Conservation (phyloP, 2,797 vertebrate genomes). For the Okamejei kenojei region DNA sequence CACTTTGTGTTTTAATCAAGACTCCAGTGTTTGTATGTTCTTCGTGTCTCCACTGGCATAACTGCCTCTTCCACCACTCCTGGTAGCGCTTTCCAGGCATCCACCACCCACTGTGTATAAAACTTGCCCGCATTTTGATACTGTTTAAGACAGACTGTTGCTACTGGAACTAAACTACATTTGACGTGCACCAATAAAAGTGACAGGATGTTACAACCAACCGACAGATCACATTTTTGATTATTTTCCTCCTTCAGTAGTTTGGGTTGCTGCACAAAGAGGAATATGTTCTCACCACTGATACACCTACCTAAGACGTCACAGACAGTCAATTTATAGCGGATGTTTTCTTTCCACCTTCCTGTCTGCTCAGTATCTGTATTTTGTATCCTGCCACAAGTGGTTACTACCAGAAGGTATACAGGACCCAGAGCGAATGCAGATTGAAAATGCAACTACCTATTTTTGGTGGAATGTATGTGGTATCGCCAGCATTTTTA, state of each 20-base stretch:
- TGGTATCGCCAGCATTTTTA: neutral
- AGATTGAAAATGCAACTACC: constrained; percentile 16
- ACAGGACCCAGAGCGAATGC: neutral
- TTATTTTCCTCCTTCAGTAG: neutral
- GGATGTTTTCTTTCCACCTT: constrained; percentile 18
- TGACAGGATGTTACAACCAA: neutral
- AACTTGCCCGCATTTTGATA: no score
- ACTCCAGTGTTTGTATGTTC: no score
- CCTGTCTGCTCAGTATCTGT: constrained; percentile 18
- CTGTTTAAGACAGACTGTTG: no score
- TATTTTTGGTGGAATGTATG: neutral
- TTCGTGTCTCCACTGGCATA: no score
- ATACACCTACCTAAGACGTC: constrained; percentile 17
- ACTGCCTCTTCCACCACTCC: no score
- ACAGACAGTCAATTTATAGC: neutral
- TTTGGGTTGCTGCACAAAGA: neutral
- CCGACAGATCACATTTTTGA: neutral
- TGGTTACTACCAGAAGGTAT: neutral
- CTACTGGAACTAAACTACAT: neutral
- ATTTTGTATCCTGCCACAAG: constrained; percentile 1
- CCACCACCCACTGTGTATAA: no score
- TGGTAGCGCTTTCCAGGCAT: no score
- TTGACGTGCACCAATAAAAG: constrained; percentile 23
- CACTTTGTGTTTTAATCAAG: no score
- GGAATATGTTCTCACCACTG: constrained; percentile 17